Percentiles rank a stretch among this genome's conserved stretches.
phyloP scores from a whole-genome alignment of 2,113 vertebrate genomes.

The Siniperca knerii region DNA sequence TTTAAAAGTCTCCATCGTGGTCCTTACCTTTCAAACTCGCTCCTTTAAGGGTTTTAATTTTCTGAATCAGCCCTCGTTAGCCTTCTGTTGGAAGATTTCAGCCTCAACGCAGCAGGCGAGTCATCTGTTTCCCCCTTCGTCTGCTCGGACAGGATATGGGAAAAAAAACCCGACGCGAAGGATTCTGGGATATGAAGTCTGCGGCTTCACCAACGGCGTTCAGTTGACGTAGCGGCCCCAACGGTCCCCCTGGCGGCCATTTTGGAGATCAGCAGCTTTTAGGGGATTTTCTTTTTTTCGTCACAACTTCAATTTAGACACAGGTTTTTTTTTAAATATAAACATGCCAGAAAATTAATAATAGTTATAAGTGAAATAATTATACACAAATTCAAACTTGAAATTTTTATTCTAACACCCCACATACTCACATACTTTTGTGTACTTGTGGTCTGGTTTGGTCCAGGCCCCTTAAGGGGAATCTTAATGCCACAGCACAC shows the following conservation, averaged over 20 bases:
- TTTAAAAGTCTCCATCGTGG: accelerated
- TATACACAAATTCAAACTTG: too few relatives aligned
- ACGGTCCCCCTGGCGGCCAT: not conserved
- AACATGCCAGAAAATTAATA: too few relatives aligned
- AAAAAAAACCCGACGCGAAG: not conserved
- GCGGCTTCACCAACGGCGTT: not conserved
- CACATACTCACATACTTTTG: too few relatives aligned
- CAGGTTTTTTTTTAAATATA: not conserved
- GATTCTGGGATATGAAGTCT: constrained; percentile 58
- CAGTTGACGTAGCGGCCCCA: not conserved
- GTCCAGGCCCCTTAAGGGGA: too few relatives aligned
- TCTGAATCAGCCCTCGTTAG: too few relatives aligned
- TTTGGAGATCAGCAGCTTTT: not conserved
- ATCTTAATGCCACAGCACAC: too few relatives aligned
- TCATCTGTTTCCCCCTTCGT: constrained; percentile 40
- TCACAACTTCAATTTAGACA: too few relatives aligned
- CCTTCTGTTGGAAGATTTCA: not conserved
- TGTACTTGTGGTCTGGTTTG: too few relatives aligned
- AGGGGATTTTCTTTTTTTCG: not conserved
- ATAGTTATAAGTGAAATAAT: too few relatives aligned
- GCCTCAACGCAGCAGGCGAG: not conserved
- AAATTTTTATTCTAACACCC: too few relatives aligned
- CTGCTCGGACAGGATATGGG: not conserved
- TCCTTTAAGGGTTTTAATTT: accelerated
- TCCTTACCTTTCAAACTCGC: constrained; percentile 14